phyloP scores from a whole-genome alignment of 2,888 invertebrate genomes.

The Antheraea yamamai region DNA sequence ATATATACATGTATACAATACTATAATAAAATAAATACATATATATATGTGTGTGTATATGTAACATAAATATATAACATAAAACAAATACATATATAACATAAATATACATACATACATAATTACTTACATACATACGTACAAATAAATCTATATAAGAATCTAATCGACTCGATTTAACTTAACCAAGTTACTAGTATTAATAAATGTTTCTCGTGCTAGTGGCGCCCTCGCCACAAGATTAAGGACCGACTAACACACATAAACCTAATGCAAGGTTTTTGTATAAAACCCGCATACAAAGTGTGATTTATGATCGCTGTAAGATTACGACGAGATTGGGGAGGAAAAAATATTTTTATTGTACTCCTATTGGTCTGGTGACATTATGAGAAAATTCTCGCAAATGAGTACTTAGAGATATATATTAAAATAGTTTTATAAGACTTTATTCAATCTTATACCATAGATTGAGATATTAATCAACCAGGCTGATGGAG shows the following conservation, averaged over 20 bases:
- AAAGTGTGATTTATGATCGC: constrained; percentile 47
- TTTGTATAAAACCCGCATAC: constrained; percentile 39
- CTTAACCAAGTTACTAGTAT: constrained; percentile 62
- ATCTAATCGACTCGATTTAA: constrained; percentile 35
- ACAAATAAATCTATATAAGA: not conserved
- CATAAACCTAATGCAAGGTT: constrained; percentile 49
- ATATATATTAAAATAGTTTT: not conserved
- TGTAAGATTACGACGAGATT: constrained; percentile 34
- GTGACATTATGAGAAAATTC: constrained; percentile 1
- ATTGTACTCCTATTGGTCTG: not conserved
- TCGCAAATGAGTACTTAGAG: not conserved
- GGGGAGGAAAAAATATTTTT: constrained; percentile 10
- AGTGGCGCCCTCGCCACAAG: constrained; percentile 60
- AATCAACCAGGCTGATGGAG: no score
- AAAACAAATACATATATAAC: no score
- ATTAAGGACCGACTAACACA: constrained; percentile 66
- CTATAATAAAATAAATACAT: no score
- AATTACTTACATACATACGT: no score
- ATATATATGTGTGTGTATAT: no score
- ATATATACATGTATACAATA: no score
- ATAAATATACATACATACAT: no score
- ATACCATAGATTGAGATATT: not conserved
- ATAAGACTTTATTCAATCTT: not conserved
- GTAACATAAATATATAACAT: no score
- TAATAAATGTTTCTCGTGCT: constrained; percentile 76